Percentiles rank a stretch among this genome's conserved stretches.
Conservation (phyloP, 2,113 vertebrate genomes). For the Brevimyrus niger region DNA sequence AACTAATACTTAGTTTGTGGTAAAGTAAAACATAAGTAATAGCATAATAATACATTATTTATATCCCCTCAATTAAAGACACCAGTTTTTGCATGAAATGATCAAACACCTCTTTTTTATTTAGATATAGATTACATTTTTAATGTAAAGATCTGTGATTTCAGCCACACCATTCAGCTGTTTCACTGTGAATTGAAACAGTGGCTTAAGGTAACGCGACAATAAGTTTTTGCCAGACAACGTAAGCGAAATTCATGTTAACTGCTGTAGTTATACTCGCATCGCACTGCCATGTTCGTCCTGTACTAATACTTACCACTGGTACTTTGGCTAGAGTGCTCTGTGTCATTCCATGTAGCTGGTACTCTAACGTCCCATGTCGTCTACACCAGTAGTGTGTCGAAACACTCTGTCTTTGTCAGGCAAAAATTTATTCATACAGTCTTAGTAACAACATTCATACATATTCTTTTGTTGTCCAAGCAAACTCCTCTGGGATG, state of each 20-base stretch:
- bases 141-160: not conserved
- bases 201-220: not conserved
- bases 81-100: not conserved
- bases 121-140: not conserved
- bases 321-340: not conserved
- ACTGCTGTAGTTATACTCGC: not conserved
- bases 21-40: not conserved
- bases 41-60: not conserved
- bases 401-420: not conserved
- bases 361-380: not conserved
- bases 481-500: constrained; percentile 27
- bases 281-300: not conserved
- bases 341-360: not conserved
- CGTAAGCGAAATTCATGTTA: not conserved
- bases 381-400: not conserved
- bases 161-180: not conserved
- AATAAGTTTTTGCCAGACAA: not conserved
- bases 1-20: not conserved
- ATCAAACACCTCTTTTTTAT: not conserved
- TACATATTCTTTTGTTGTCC: constrained; percentile 46
- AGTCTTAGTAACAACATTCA: constrained; percentile 43
- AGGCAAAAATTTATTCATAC: constrained; percentile 16
- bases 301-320: not conserved
- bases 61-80: not conserved
- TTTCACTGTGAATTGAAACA: not conserved